Conservation (phyloP, 2,797 vertebrate species). For the Catamblyrhynchus diadema region DNA sequence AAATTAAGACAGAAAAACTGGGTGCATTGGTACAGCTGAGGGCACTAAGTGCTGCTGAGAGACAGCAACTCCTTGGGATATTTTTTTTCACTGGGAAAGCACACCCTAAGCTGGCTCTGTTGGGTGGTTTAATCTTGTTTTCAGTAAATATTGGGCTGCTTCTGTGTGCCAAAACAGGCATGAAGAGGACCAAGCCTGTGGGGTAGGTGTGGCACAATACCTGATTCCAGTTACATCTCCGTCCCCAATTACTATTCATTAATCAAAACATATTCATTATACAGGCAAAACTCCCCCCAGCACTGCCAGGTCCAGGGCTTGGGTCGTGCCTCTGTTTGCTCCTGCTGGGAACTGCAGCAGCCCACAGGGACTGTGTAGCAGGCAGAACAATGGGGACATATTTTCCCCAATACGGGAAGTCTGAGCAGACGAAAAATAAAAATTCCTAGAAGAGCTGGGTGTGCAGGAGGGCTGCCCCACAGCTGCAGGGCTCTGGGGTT, state of each 20-base stretch:
- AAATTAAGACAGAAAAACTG: background rate
- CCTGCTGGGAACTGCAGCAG: background rate
- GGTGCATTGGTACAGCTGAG: background rate
- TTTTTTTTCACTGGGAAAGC: background rate
- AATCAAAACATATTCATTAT: background rate
- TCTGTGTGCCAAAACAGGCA: background rate
- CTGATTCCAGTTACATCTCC: background rate
- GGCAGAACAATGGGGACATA: accelerated
- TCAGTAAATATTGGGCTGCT: background rate
- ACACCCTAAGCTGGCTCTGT: background rate
- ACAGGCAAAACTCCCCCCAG: background rate
- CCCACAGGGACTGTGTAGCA: background rate
- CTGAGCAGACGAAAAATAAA: background rate
- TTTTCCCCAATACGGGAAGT: background rate
- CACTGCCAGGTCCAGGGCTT: background rate
- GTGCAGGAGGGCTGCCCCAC: accelerated
- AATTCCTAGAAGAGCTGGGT: background rate
- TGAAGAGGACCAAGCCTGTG: background rate
- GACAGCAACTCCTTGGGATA: background rate
- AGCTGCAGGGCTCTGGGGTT: background rate
- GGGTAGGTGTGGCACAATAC: background rate
- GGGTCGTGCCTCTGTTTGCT: background rate
- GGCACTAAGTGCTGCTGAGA: background rate
- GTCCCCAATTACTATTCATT: background rate
- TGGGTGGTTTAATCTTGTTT: background rate